phyloP scores from a whole-genome alignment of 64 coral and sea anemone species.

The Pachyseris speciosa region DNA sequence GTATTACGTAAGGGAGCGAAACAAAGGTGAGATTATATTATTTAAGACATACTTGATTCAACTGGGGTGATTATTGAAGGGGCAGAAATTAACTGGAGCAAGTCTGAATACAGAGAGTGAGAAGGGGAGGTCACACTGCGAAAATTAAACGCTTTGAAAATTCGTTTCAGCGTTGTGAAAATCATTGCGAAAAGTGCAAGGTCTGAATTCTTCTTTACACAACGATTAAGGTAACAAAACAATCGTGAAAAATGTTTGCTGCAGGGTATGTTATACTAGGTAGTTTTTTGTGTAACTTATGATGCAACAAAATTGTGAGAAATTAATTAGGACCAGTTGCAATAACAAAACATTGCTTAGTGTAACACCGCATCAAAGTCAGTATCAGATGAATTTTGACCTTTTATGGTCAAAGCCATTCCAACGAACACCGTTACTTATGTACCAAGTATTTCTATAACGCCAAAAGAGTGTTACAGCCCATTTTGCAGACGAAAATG shows the following conservation, averaged over 20 bases:
- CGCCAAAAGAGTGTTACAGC: no score
- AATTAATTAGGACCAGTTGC: neutral
- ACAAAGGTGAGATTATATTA: neutral
- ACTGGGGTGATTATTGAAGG: neutral
- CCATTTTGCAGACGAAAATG: no score
- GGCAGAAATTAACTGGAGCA: neutral
- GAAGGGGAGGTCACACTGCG: neutral
- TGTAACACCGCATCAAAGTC: neutral
- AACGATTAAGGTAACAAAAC: neutral
- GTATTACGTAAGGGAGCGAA: no score
- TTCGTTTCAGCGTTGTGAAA: constrained; percentile 3
- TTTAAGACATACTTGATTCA: neutral
- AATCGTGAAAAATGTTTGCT: constrained; percentile 6
- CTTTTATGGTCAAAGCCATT: neutral
- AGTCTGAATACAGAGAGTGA: neutral
- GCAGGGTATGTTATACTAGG: neutral
- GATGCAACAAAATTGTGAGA: neutral
- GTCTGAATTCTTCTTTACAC: neutral
- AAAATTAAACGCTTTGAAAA: constrained; percentile 2
- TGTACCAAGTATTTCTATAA: no score
- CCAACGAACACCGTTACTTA: neutral
- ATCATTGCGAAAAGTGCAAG: neutral
- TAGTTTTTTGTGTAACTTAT: neutral
- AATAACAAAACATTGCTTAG: neutral
- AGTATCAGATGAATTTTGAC: neutral